These are phyloP conservation scores for Heteromormyrus szaboi DNA, from an alignment of 2,797 vertebrate genomes.

Conservation along the genomic window DNA sequence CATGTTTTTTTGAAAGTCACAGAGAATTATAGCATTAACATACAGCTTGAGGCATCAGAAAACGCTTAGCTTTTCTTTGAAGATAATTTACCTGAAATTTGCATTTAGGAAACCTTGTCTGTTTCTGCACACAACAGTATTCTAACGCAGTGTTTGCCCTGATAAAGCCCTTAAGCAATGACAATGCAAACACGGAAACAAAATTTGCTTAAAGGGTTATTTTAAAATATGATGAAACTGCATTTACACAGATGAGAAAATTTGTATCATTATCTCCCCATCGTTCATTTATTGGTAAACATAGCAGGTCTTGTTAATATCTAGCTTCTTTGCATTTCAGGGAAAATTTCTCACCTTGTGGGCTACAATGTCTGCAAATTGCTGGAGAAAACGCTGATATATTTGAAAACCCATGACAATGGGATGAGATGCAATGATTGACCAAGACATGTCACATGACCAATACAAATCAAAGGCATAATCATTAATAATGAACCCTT, in stretches of 20 bases:
- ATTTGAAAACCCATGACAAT: neutral
- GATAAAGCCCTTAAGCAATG: neutral
- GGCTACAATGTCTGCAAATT: neutral
- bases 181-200: neutral
- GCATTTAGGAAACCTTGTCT: neutral
- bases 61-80: neutral
- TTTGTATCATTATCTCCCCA: neutral
- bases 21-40: neutral
- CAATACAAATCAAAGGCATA: neutral
- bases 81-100: neutral
- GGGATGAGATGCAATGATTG: neutral
- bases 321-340: neutral
- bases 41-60: neutral
- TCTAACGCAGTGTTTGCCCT: neutral
- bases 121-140: neutral
- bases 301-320: neutral
- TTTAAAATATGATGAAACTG: neutral
- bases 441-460: neutral
- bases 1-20: neutral
- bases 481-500: neutral
- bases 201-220: neutral
- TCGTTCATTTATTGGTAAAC: neutral
- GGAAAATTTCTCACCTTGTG: neutral
- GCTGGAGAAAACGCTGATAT: neutral
- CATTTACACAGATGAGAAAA: neutral